phyloP scores from a whole-genome alignment of 1,140 invertebrate species.

The Agrypnia vestita region DNA sequence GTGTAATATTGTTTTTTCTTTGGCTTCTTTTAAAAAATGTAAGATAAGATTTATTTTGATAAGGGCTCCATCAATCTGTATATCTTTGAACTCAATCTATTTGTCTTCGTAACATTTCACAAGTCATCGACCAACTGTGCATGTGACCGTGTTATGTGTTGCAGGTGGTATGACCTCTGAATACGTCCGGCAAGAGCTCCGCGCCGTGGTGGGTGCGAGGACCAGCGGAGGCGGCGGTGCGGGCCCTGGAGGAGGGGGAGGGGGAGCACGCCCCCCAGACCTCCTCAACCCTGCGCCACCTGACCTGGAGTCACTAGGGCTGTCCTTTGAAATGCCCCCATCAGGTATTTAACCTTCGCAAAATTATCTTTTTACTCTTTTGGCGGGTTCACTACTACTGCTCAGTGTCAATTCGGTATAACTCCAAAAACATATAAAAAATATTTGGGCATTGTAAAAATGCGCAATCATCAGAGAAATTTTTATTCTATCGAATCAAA shows the following conservation, averaged over 20 bases:
- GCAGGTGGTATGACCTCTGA: slow-evolving; percentile 77
- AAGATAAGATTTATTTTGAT: neutral
- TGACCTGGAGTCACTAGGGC: slow-evolving; percentile 80
- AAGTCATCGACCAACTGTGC: neutral
- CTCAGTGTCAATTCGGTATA: no score
- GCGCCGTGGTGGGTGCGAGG: slow-evolving; percentile 88
- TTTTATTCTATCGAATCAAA: no score
- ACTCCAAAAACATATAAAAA: no score
- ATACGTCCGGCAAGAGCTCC: slow-evolving; percentile 90
- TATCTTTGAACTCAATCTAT: no score
- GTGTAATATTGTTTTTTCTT: no score
- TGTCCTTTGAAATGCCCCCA: slow-evolving; percentile 80
- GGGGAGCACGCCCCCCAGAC: slow-evolving; percentile 64
- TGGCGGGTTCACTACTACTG: no score
- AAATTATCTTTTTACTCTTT: neutral
- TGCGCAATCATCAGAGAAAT: no score
- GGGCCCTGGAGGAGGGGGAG: slow-evolving; percentile 47
- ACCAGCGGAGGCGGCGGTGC: slow-evolving; percentile 70
- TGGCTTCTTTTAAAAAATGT: no score
- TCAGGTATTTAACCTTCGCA: slow-evolving; percentile 70
- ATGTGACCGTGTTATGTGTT: slow-evolving; percentile 7
- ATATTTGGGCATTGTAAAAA: no score
- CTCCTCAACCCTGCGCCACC: slow-evolving; percentile 64
- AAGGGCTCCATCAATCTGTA: neutral
- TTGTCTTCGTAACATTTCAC: no score